Percentiles rank a stretch among this genome's conserved stretches.
phyloP scores from a whole-genome alignment of 2,797 vertebrate species.

The Lates japonicus region DNA sequence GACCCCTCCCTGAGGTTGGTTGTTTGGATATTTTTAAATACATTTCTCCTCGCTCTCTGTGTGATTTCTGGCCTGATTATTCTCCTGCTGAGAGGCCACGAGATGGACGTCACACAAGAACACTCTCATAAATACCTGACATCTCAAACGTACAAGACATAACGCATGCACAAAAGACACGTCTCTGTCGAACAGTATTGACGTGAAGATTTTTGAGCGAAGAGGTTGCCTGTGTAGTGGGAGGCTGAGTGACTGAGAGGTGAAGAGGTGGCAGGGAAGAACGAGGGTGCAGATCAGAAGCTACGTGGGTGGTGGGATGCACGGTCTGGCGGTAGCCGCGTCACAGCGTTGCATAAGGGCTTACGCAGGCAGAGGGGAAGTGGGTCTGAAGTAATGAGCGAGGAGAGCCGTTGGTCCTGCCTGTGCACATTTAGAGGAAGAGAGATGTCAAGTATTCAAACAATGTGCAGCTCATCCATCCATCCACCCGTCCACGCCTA shows the following conservation, averaged over 20 bases:
- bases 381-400: constrained; percentile 59
- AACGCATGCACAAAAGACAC: too few relatives aligned
- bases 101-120: constrained; percentile 42
- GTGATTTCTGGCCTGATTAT: constrained; percentile 73
- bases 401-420: constrained; percentile 42
- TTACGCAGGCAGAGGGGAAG: constrained; percentile 53
- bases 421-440: constrained; percentile 12
- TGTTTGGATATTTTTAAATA: constrained; percentile 76
- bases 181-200: neutral
- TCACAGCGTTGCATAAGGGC: constrained; percentile 74
- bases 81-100: constrained; percentile 44
- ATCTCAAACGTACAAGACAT: neutral
- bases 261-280: constrained; percentile 42
- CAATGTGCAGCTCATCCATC: constrained; percentile 2
- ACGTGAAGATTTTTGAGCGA: neutral
- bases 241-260: constrained; percentile 35
- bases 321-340: constrained; percentile 33
- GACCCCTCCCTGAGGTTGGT: constrained; percentile 61
- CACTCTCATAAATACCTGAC: neutral
- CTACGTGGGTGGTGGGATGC: constrained; percentile 68
- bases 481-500: constrained; percentile 4
- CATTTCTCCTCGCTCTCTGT: constrained; percentile 58
- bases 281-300: constrained; percentile 58
- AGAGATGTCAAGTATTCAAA: constrained; percentile 28
- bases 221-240: constrained; percentile 22